Evolutionary conservation across 2,888 invertebrate genomes (phyloP).

Genomic region (Campopleginae sp.): DNA sequence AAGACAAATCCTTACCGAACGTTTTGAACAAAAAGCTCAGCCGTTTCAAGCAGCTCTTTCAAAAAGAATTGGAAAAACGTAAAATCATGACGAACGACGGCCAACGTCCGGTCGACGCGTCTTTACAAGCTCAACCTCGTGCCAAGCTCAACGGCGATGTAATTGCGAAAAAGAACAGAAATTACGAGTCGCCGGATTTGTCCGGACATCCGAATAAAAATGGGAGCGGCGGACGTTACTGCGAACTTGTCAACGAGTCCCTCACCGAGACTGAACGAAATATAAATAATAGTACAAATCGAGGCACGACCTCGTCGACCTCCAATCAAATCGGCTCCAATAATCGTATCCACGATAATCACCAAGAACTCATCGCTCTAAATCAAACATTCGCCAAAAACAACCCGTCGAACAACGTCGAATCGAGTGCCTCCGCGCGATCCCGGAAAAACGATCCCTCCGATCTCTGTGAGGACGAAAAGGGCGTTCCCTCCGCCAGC

Average conservation of each 20-base stretch:
- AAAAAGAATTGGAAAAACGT: slow-evolving; percentile 72
- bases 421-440: neutral
- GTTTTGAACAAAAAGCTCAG: slow-evolving; percentile 79
- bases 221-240: neutral
- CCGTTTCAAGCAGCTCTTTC: slow-evolving; percentile 79
- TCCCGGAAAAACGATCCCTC: slow-evolving; percentile 44
- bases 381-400: slow-evolving; percentile 30
- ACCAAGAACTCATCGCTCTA: neutral
- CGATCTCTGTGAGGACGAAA: slow-evolving; percentile 78
- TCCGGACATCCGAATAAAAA: neutral
- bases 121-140: neutral
- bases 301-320: neutral
- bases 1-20: slow-evolving; percentile 69
- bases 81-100: neutral
- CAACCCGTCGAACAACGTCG: slow-evolving; percentile 3
- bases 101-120: neutral
- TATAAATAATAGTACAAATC: slow-evolving; percentile 65
- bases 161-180: slow-evolving; percentile 72
- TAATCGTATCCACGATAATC: neutral
- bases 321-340: slow-evolving; percentile 2
- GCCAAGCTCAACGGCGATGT: neutral
- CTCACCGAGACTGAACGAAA: slow-evolving; percentile 71
- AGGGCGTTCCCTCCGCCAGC: slow-evolving; percentile 88
- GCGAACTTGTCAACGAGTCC: slow-evolving; percentile 40
- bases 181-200: slow-evolving; percentile 71